Conservation (phyloP, 2,797 vertebrate species). For the Bovichtus diacanthus region DNA sequence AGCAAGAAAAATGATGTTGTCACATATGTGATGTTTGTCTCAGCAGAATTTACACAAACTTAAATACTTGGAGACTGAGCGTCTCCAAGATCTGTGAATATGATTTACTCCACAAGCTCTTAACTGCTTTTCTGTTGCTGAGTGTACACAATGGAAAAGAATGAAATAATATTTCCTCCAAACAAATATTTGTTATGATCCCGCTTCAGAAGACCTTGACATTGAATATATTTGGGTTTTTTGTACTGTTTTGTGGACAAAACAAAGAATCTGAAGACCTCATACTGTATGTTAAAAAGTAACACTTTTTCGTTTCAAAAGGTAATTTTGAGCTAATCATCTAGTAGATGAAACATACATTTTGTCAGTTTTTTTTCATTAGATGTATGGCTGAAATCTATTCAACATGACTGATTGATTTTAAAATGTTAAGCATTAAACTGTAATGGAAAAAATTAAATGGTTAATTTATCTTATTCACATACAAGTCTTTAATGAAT, state of each 20-base stretch:
- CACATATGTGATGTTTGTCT: too few relatives aligned
- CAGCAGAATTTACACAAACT: too few relatives aligned
- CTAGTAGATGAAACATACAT: background rate
- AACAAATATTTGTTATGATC: background rate
- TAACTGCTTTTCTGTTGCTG: too few relatives aligned
- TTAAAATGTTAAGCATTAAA: background rate
- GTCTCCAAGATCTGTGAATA: too few relatives aligned
- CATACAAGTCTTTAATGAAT: background rate
- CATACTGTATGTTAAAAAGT: background rate
- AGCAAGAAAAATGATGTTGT: too few relatives aligned
- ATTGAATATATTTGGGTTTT: too few relatives aligned
- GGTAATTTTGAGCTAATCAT: background rate
- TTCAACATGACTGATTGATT: background rate
- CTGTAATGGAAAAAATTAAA: background rate
- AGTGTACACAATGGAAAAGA: background rate
- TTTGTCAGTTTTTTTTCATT: background rate
- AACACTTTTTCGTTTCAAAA: background rate
- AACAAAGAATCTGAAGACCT: background rate
- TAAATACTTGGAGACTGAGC: too few relatives aligned
- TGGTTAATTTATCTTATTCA: background rate
- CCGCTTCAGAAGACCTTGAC: too few relatives aligned
- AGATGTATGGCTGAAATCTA: background rate
- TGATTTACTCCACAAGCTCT: too few relatives aligned
- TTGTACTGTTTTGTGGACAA: too few relatives aligned
- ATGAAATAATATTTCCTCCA: background rate